phyloP scores from a whole-genome alignment of 2,797 vertebrate species.

The Myiotriccus ornatus region DNA sequence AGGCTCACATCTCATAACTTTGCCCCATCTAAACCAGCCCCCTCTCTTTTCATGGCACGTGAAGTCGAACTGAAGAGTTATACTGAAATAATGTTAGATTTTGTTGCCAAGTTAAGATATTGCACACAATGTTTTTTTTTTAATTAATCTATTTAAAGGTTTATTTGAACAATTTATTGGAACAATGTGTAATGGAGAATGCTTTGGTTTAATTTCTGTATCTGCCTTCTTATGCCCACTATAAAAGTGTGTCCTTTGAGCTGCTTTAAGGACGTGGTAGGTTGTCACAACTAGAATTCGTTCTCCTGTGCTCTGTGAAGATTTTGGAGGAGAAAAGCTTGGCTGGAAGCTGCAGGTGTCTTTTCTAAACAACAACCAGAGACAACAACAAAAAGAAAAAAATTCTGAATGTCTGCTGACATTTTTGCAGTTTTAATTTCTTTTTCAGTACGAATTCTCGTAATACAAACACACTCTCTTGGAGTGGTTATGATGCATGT shows the following conservation, averaged over 20 bases:
- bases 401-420: neutral
- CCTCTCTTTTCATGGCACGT: rapidly evolving
- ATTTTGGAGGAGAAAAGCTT: neutral
- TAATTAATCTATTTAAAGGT: neutral
- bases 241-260: neutral
- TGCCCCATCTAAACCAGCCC: neutral
- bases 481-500: neutral
- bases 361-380: neutral
- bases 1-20: neutral
- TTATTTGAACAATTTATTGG: neutral
- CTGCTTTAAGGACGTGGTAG: neutral
- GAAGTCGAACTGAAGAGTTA: neutral
- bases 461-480: neutral
- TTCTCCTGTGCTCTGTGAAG: neutral
- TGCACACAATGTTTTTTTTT: neutral
- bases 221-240: neutral
- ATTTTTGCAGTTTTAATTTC: neutral
- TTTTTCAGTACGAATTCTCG: neutral
- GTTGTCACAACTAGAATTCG: neutral
- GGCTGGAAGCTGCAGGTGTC: neutral
- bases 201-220: neutral
- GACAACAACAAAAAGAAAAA: neutral
- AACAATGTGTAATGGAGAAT: neutral
- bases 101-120: neutral
- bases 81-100: neutral